A percentile compares a stretch with the other conserved stretches of the same genome.
Evolutionary conservation across 2,113 vertebrate genomes (phyloP).

Genomic region (Elgaria multicarinata): DNA sequence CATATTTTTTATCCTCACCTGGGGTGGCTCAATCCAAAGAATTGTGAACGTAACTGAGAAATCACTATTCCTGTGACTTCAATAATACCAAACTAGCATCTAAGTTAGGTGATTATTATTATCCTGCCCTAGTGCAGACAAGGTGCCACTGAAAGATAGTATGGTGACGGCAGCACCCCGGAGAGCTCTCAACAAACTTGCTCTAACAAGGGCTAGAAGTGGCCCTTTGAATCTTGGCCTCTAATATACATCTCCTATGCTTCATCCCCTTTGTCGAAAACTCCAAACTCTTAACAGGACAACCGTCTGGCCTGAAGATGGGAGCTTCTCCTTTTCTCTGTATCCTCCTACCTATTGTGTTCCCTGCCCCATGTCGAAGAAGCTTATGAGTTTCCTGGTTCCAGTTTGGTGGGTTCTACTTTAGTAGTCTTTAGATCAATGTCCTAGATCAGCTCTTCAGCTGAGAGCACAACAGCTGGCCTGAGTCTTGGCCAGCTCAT

Average conservation of each 20-base stretch:
- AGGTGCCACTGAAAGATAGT: neutral
- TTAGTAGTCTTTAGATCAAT: neutral
- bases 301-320: neutral
- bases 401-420: neutral
- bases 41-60: neutral
- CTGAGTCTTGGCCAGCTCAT: neutral
- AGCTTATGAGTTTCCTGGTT: neutral
- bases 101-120: neutral
- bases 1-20: neutral
- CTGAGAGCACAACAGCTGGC: neutral
- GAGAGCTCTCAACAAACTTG: neutral
- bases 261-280: neutral
- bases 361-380: neutral
- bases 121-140: neutral
- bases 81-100: too few relatives aligned
- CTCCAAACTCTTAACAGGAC: neutral
- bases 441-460: neutral
- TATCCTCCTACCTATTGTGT: neutral
- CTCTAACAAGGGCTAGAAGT: neutral
- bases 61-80: neutral
- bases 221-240: neutral
- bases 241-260: neutral
- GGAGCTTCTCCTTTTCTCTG: neutral
- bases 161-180: too few relatives aligned
- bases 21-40: neutral